Base-by-base conservation (phyloP, 1,140 invertebrate genomes). In the Bombus affinis region DNA sequence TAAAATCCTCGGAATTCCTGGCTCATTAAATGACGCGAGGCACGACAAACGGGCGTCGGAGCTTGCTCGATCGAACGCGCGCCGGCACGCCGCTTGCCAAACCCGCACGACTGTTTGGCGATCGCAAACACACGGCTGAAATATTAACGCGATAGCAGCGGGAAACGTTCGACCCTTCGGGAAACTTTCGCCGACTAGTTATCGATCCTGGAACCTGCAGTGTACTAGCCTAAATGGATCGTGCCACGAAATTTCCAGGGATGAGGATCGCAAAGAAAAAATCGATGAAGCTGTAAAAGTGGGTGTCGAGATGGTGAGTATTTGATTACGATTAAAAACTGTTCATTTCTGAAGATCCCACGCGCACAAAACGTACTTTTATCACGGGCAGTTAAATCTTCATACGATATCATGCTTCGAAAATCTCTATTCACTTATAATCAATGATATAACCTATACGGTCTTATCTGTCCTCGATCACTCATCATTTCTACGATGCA, bases 1-100 rank as follows among this genome's bases (percentile, higher is more conserved):
- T 90, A 91, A 91, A 91, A 91, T 83, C 81, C 86, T 90, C 83
- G 89, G 85, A 68, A 91, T 88, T 90, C 86, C 86, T 88, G 86
- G 84, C 89, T 91, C 89, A 91, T 91, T 91, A 91, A 90, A 90
- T 83, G 86, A 83, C 77, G 57, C 59, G 37, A 65, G 76, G 81
- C 65, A 84, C 86, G 89, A 84, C 83, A 89, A 91, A 91, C 89
- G 87, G 81, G 79, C 82, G 89, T 86, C 80, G 8, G 47, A 72
- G 57, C 35, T 59, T 53, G 72, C 44, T 66, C 85, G 68, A 87
- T 62, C 74, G 78, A 59, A 79, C 25, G 70, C 32, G 70, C 68
- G 72, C 83, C 62, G 37, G 57, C 35, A 71, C 47, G 57, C 8
- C 42, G 88, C 86, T 88, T 86, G 88, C 87, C 89, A 81, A 88